Base-by-base conservation (phyloP, 2,113 vertebrate genomes). In the Alaudala cheleensis region DNA sequence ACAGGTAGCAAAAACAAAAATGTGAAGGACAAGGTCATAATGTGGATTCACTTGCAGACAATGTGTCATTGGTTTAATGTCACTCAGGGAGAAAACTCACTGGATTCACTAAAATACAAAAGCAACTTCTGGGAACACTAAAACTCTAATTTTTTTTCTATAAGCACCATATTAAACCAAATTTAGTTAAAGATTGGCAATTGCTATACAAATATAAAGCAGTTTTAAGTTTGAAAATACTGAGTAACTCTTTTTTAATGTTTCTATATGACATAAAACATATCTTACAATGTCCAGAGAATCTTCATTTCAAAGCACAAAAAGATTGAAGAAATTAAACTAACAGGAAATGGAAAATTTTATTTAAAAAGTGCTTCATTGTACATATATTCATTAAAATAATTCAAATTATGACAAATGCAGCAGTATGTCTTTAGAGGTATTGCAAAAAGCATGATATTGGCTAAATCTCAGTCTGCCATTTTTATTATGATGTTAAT, bases 1-100 rank as follows among this genome's bases (percentile, higher is more conserved):
- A 95, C 96, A 97, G 96, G 96, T 97, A 97, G 45, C 69, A 74
- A 71, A 94, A 95, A 70, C 31, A 92, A 83, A 96, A 91, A 84
- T 39, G 25, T 62, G 78, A 93, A 81, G 79, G 88, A 51, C 83
- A 86, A 92, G 92, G 65, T 86, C 81, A 34, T 70, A 57, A 61
- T 16, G 9, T 83, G 84, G 29, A 80, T 97, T 95, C 66, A 77
- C 44, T 95, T 90, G 45, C 45, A 90, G 45, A 47, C 24, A 69
- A 40, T 3, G 11, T 84, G 44, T 81, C 58, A 83, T 61, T 91
- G 64, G 51, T 83, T 65, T 84, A 94, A 81, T 42, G 47, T 62
- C 53, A 82, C 49, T 92, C 54, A 67, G 20, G 50, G n/a, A 88
- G 34, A 89, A 84, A 97, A 92, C 34, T 84, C 21, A 34, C 40